Evolutionary conservation across 2,888 invertebrate species (phyloP).

Genomic region (Oeneis ivallda): DNA sequence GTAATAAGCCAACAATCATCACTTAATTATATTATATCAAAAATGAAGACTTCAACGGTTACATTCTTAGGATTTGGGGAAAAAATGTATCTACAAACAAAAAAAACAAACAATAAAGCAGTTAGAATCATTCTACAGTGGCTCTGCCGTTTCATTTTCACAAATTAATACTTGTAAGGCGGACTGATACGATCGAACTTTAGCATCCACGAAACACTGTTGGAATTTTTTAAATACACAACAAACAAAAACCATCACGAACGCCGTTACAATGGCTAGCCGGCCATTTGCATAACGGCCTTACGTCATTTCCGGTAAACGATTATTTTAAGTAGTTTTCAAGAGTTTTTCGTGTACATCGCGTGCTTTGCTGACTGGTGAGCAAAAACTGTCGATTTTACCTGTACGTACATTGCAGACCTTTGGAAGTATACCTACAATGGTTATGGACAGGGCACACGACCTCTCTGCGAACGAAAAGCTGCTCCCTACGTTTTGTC

Average conservation of each 20-base stretch:
- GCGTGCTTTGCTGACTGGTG: constrained; percentile 18
- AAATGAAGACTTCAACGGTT: no score
- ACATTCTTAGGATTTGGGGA: no score
- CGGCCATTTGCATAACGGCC: constrained; percentile 32
- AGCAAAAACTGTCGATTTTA: constrained; percentile 18
- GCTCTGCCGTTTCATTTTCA: neutral
- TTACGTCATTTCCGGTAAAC: constrained; percentile 33
- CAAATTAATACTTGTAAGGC: neutral
- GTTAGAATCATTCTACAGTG: neutral
- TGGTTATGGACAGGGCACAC: no score
- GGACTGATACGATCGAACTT: neutral
- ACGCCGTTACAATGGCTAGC: neutral
- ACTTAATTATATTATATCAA: no score
- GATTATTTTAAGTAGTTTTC: constrained; percentile 31
- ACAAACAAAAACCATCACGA: constrained; percentile 21
- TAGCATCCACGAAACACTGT: neutral
- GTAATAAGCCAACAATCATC: no score
- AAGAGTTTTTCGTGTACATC: constrained; percentile 24
- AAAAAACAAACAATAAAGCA: no score
- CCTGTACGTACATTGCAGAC: neutral
- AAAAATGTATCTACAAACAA: no score
- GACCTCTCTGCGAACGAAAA: no score
- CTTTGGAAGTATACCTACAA: neutral
- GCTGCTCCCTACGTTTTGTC: no score
- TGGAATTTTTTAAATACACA: constrained; percentile 18